These are phyloP conservation scores for Platalea minor DNA, from an alignment of 2,797 vertebrate genomes.

Conservation along the genomic window DNA sequence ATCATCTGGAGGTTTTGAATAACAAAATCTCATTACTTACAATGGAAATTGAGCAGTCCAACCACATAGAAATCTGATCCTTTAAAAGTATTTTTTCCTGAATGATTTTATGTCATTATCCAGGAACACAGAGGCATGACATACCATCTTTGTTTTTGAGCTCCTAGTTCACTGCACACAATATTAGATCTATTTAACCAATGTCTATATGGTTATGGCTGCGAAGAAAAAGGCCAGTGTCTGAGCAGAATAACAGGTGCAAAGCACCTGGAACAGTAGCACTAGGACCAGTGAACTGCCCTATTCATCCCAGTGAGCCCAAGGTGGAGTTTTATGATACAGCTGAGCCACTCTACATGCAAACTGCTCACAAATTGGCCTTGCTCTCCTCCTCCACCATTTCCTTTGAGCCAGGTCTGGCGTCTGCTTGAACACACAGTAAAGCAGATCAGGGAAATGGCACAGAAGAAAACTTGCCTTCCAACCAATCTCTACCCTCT, in stretches of 20 bases:
- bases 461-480: background rate
- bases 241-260: constrained; percentile 25
- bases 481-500: background rate
- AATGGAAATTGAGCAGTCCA: background rate
- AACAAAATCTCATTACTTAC: background rate
- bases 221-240: constrained; percentile 15
- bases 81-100: background rate
- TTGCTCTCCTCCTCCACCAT: background rate
- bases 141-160: background rate
- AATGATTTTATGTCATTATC: background rate
- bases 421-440: background rate
- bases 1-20: background rate
- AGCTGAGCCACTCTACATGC: background rate
- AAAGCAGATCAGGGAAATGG: background rate
- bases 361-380: background rate
- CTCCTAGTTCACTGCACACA: background rate
- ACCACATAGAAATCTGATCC: background rate
- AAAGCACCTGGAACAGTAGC: constrained; percentile 28
- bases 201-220: background rate
- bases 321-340: background rate
- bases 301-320: background rate
- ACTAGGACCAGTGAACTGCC: background rate
- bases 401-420: background rate
- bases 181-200: background rate
- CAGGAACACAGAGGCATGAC: background rate